Evolutionary conservation across 2,113 vertebrate species (phyloP).

Genomic region (Lasiurus cinereus): DNA sequence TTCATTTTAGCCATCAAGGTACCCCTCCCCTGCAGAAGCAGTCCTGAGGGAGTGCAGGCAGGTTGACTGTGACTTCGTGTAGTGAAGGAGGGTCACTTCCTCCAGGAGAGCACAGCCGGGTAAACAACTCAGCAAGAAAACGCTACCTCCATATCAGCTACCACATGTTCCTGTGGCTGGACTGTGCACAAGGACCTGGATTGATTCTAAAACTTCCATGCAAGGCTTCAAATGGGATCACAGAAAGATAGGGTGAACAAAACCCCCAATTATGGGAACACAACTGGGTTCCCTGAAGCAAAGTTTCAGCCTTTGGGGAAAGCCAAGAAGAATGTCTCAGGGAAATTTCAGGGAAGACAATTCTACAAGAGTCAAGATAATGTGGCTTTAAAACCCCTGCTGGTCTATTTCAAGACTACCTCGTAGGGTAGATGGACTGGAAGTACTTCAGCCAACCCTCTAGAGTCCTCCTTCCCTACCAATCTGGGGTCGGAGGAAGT

Average conservation of each 20-base stretch:
- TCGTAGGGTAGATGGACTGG: too few relatives aligned
- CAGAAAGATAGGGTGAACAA: background rate
- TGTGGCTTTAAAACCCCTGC: background rate
- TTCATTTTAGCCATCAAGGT: background rate
- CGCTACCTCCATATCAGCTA: background rate
- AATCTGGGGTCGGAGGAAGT: background rate
- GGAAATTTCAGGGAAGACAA: background rate
- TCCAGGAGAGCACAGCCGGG: background rate
- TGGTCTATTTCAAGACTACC: background rate
- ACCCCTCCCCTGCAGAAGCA: background rate
- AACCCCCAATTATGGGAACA: background rate
- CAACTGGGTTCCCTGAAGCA: background rate
- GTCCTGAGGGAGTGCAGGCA: background rate
- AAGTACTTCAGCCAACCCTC: background rate
- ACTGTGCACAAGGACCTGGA: background rate
- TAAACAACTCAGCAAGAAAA: background rate
- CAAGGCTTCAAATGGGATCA: background rate
- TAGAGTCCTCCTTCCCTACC: background rate
- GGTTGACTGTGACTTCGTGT: background rate
- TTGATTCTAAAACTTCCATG: background rate
- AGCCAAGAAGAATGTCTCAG: background rate
- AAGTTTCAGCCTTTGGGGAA: background rate
- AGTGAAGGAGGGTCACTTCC: background rate
- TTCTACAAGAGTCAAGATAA: background rate
- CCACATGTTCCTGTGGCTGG: background rate